Evolutionary conservation across 2,888 invertebrate genomes (phyloP).

Genomic region (Caenorhabditis drosophilae): DNA sequence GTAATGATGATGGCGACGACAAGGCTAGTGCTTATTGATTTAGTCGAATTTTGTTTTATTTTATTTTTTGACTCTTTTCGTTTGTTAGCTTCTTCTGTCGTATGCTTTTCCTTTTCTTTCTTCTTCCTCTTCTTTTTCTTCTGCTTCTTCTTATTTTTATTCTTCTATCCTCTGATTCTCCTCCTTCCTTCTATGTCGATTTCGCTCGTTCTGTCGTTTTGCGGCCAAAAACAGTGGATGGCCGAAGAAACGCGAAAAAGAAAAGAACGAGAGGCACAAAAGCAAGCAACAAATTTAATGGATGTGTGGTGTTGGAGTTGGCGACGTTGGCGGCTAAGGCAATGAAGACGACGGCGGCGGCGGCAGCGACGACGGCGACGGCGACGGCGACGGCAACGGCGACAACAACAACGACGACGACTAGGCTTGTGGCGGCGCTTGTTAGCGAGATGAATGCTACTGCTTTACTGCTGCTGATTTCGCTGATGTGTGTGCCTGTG

Average conservation of each 20-base stretch:
- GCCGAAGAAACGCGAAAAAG: conserved; percentile 20
- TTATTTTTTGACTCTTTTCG: too few relatives aligned
- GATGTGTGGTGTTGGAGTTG: too few relatives aligned
- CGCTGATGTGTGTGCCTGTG: too few relatives aligned
- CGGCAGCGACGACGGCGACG: not conserved
- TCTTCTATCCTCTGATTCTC: not conserved
- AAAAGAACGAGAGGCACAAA: conserved; percentile 7
- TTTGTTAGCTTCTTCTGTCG: not conserved
- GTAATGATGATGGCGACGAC: too few relatives aligned
- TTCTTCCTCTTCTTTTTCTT: conserved; percentile 6
- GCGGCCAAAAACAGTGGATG: conserved; percentile 8
- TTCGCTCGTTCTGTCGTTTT: conserved; percentile 1
- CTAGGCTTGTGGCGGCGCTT: not conserved
- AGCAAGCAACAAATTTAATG: too few relatives aligned
- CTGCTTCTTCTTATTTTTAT: conserved; percentile 3
- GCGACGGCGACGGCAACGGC: not conserved
- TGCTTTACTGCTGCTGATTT: too few relatives aligned
- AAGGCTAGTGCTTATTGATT: too few relatives aligned
- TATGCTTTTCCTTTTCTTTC: too few relatives aligned
- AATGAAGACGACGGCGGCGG: too few relatives aligned
- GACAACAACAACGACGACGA: conserved; percentile 1
- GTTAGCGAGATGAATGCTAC: not conserved
- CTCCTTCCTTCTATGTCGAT: conserved; percentile 4
- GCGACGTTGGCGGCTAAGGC: too few relatives aligned
- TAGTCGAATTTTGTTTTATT: too few relatives aligned